Percentiles rank a stretch among this genome's conserved stretches.
Conservation (phyloP, 2,888 invertebrate species). For the Stratiomys singularior region DNA sequence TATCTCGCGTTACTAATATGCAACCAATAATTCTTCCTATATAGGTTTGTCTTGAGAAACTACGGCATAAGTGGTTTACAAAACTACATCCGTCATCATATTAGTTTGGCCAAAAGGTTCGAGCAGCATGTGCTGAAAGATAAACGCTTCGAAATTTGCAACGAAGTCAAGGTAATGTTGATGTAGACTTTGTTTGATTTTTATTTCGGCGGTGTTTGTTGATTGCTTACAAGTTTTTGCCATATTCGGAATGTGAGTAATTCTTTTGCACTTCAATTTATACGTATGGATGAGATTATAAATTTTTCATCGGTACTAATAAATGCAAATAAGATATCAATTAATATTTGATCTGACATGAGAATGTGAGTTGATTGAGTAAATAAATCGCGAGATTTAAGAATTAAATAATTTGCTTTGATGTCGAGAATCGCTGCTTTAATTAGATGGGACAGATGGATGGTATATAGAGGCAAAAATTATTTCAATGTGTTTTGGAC, state of each 20-base stretch:
- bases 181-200: background rate
- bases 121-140: constrained; percentile 84
- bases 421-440: no score
- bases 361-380: constrained; percentile 1
- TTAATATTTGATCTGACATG: background rate
- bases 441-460: no score
- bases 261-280: background rate
- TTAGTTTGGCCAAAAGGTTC: constrained; percentile 89
- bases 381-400: background rate
- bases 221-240: background rate
- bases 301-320: no score
- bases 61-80: constrained; percentile 95
- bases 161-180: constrained; percentile 81
- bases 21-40: background rate
- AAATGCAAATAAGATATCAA: no score
- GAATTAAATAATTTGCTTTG: no score
- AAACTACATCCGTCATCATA: constrained; percentile 91
- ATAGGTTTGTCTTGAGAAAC: constrained; percentile 85
- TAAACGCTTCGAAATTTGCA: constrained; percentile 88
- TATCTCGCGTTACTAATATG: background rate
- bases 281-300: no score
- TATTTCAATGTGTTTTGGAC: no score
- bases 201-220: constrained; percentile 40
- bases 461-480: no score
- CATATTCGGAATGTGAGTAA: background rate